These are phyloP conservation scores for Drosophila heteroneura DNA, from an alignment of 2,888 invertebrate genomes.

Conservation along the genomic window DNA sequence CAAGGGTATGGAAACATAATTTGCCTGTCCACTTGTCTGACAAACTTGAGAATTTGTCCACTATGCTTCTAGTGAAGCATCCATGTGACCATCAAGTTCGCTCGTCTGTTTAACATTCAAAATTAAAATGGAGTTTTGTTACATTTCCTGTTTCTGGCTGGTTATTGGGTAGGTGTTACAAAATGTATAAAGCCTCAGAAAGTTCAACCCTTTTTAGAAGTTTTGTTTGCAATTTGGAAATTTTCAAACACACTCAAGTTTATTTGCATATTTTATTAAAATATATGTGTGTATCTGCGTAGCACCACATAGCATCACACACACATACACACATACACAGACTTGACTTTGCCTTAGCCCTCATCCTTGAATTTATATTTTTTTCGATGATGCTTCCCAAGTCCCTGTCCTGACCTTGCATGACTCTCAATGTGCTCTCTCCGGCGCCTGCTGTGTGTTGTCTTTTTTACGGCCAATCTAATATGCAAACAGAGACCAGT, in stretches of 20 bases:
- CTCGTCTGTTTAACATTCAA: constrained; percentile 41
- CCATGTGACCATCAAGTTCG: constrained; percentile 7
- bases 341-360: constrained; percentile 65
- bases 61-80: neutral
- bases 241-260: constrained; percentile 55
- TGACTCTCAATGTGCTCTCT: constrained; percentile 8
- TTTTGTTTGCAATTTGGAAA: constrained; percentile 66
- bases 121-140: constrained; percentile 55
- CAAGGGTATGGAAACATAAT: neutral
- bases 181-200: constrained; percentile 45
- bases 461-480: constrained; percentile 76
- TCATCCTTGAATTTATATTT: constrained; percentile 31
- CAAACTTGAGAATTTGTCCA: constrained; percentile 33
- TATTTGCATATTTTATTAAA: constrained; percentile 78
- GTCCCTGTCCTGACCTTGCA: constrained; percentile 42
- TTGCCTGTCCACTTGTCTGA: constrained; percentile 21
- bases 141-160: constrained; percentile 34
- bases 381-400: constrained; percentile 14
- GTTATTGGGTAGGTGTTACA: constrained; percentile 48
- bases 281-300: constrained; percentile 25
- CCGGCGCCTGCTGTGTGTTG: constrained; percentile 47
- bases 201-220: constrained; percentile 58
- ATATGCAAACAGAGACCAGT: constrained; percentile 71
- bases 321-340: constrained; percentile 59
- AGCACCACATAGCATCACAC: constrained; percentile 1